phyloP scores from a whole-genome alignment of 2,113 vertebrate genomes.

The Euleptes europaea region DNA sequence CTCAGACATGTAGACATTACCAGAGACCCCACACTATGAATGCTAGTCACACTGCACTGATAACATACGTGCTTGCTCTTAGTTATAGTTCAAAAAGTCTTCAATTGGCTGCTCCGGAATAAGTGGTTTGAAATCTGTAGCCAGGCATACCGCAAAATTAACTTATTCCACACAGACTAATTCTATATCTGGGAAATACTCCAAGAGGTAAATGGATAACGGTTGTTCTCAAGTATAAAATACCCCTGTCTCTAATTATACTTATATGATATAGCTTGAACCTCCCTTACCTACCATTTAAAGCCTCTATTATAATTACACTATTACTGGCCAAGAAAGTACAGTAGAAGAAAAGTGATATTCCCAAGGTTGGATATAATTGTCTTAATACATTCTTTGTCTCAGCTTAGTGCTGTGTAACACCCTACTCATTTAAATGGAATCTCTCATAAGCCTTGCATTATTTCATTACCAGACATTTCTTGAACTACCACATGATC shows the following conservation, averaged over 20 bases:
- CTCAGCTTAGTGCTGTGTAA: neutral
- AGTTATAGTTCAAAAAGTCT: neutral
- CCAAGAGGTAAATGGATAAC: constrained; percentile 24
- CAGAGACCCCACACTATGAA: neutral
- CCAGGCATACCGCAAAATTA: constrained; percentile 11
- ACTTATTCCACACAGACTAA: constrained; percentile 25
- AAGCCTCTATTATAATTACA: neutral
- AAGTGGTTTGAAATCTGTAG: neutral
- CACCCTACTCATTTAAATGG: neutral
- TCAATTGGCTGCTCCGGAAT: neutral
- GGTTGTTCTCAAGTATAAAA: constrained; percentile 20
- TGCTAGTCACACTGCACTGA: neutral
- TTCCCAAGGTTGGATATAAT: constrained; percentile 25
- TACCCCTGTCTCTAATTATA: constrained; percentile 1
- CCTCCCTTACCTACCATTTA: neutral
- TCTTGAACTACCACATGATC: neutral
- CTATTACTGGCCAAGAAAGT: constrained; percentile 11
- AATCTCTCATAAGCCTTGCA: neutral
- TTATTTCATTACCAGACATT: neutral
- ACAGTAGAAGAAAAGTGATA: constrained; percentile 23
- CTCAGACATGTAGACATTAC: neutral
- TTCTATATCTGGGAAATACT: constrained; percentile 27
- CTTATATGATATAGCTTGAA: constrained; percentile 21
- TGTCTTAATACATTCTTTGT: neutral
- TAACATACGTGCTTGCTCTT: neutral